Conservation (phyloP, 2,113 vertebrate genomes). For the Taxidea taxus region DNA sequence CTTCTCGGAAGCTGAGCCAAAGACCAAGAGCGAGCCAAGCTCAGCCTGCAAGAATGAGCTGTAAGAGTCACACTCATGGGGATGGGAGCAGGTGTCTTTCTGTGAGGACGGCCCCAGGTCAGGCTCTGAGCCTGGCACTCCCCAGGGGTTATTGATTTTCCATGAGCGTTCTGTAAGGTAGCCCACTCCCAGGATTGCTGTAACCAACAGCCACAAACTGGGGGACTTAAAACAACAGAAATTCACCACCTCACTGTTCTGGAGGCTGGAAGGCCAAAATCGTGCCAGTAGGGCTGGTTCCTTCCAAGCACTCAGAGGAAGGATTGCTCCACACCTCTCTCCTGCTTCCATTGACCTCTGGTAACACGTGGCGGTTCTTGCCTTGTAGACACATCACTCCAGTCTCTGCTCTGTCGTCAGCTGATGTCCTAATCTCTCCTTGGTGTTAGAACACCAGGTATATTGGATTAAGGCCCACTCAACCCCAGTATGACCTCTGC, state of each 20-base stretch:
- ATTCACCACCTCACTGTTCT: not conserved
- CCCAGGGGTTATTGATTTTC: not conserved
- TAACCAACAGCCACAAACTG: not conserved
- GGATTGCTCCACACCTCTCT: not conserved
- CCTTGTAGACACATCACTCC: not conserved
- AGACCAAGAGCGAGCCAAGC: not conserved
- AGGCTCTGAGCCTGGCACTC: not conserved
- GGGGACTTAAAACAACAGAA: not conserved
- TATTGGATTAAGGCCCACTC: not conserved
- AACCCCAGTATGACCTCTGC: not conserved
- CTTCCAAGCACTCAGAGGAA: not conserved
- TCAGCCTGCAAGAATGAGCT: not conserved
- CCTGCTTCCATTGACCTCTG: not conserved
- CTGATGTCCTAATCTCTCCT: not conserved
- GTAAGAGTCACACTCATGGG: accelerated
- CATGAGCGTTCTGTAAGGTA: accelerated
- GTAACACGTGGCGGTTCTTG: accelerated
- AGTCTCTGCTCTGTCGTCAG: accelerated
- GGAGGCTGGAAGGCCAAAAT: not conserved
- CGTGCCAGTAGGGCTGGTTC: not conserved
- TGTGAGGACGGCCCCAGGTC: not conserved
- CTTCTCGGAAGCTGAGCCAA: not conserved
- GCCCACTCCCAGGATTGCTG: not conserved
- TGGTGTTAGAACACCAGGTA: not conserved
- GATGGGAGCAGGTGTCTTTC: not conserved